These are phyloP conservation scores for Sepiola atlantica DNA, from an alignment of 2,888 invertebrate species.

Conservation along the genomic window DNA sequence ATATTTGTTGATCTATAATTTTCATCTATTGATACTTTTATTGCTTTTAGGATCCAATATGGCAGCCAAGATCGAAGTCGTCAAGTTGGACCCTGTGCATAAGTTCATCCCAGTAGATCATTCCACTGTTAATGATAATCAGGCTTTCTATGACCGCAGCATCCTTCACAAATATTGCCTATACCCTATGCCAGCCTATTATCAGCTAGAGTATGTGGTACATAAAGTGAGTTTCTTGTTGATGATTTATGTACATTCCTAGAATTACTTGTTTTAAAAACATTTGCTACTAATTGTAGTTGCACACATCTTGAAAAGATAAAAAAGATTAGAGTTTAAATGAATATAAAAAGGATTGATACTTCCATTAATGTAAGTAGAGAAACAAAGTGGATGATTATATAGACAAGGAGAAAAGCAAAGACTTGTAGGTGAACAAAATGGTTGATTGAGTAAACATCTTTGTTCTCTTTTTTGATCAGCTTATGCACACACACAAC, in stretches of 20 bases:
- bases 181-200: constrained; percentile 69
- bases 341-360: too few relatives aligned
- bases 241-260: neutral
- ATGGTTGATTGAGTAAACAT: too few relatives aligned
- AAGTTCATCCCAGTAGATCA: constrained; percentile 63
- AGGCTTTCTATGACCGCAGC: constrained; percentile 50
- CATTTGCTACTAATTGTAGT: neutral
- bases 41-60: constrained; percentile 55
- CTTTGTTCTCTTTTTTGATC: too few relatives aligned
- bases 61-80: constrained; percentile 61
- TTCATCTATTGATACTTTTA: too few relatives aligned
- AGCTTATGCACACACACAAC: too few relatives aligned
- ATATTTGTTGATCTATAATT: too few relatives aligned
- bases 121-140: constrained; percentile 49
- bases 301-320: neutral
- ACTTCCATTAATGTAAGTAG: too few relatives aligned
- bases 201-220: constrained; percentile 65
- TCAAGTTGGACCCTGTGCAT: constrained; percentile 60
- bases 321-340: too few relatives aligned
- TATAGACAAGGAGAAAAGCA: too few relatives aligned
- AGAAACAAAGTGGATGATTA: too few relatives aligned
- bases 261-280: neutral
- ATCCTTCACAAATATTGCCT: constrained; percentile 66
- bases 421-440: too few relatives aligned
- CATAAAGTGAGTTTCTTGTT: constrained; percentile 61